Evolutionary conservation across 2,888 invertebrate genomes (phyloP), one percentile per base, ranked within the genome.

Genomic region (Latrodectus elegans): DNA sequence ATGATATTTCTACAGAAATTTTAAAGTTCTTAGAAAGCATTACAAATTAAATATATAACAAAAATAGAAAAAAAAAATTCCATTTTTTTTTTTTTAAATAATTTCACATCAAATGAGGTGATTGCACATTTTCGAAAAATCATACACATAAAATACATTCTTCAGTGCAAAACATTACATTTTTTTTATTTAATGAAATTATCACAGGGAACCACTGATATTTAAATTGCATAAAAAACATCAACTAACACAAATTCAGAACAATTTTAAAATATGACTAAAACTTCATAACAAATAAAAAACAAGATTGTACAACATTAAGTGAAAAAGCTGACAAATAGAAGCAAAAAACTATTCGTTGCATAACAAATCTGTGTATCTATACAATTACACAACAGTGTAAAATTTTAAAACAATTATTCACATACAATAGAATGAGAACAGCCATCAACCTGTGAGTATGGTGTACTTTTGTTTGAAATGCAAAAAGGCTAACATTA

Each of bases 401-500:
- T 72, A 77, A 11, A 65, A 72, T 71, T 76, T 77, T n/a, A 77
- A 71, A 12, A 84, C 84, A 71, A 75, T 83, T 51, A 83, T 26
- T 49, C 77, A 74, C 75, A 22, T 17, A 68, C 51, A 38, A 38
- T 38, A 38, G 4, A 12, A 76, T 22, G 38, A 38, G 49, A 26
- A 38, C 10, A 38, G 4, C 26, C 3, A 38, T 38, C 26, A 76
- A 67, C 17, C 12, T 15, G 12, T 60, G 38, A n/a, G 17, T 11
- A 81, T 87, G 81, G 81, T 81, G 86, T 77, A 87, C 65, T 76
- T 87, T 72, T 77, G 72, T 74, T 73, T 11, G 12, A 71, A 64
- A 53, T 75, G 65, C 49, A 17, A 82, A 17, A 67, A 68, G 51
- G 38, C 9, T 84, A 79, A 72, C 52, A 64, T 60, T 12, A 12